These are phyloP conservation scores for Amblyopsis rosae DNA, from an alignment of 2,113 vertebrate genomes.

Conservation along the genomic window DNA sequence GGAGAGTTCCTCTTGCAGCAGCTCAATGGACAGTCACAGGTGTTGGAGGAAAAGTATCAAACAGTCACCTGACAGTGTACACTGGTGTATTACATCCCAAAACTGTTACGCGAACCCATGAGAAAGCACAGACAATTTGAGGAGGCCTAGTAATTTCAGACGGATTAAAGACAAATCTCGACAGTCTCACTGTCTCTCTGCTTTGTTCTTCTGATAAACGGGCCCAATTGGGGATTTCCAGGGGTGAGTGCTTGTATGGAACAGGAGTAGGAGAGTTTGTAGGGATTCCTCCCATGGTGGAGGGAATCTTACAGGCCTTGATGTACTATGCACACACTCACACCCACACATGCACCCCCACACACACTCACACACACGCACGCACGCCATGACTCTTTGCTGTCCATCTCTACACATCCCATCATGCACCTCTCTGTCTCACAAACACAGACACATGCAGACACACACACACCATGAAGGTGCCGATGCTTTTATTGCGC, in stretches of 20 bases:
- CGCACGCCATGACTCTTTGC: too few relatives aligned
- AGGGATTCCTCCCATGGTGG: slow-evolving; percentile 71
- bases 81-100: not conserved
- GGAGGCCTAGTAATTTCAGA: too few relatives aligned
- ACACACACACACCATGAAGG: too few relatives aligned
- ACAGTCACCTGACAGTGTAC: not conserved
- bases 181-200: not conserved
- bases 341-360: too few relatives aligned
- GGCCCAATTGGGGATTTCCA: not conserved
- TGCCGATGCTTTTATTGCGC: too few relatives aligned
- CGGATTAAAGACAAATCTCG: too few relatives aligned
- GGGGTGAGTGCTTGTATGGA: too few relatives aligned
- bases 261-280: slow-evolving; percentile 74
- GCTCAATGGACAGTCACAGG: not conserved
- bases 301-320: slow-evolving; percentile 82
- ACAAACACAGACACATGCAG: not conserved
- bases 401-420: too few relatives aligned
- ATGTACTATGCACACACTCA: slow-evolving; percentile 3
- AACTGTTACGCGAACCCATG: not conserved
- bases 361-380: too few relatives aligned
- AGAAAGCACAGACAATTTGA: not conserved
- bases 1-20: not conserved
- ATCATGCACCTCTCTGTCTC: slow-evolving; percentile 28
- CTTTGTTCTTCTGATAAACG: not conserved
- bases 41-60: not conserved